Evolutionary conservation across 1,140 invertebrate species (phyloP).

Genomic region (Trigoniulus corallinus): DNA sequence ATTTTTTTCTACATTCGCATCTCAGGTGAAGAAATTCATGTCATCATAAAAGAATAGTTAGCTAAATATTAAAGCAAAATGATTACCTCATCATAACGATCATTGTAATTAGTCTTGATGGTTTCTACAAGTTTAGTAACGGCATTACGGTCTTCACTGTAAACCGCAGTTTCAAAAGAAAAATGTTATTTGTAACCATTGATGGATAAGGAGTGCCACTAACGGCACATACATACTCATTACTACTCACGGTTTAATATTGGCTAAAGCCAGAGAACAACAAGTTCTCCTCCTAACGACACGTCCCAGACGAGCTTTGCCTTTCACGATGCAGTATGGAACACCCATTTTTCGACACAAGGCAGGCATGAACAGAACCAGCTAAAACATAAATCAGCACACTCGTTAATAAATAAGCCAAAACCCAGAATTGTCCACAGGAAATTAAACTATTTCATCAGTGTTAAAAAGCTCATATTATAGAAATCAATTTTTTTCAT

Average conservation of each 20-base stretch:
- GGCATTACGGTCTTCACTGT: constrained; percentile 52
- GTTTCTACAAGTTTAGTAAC: constrained; percentile 85
- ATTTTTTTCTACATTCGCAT: too few relatives aligned
- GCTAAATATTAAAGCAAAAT: neutral
- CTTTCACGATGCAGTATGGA: constrained; percentile 97
- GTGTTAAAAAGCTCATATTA: neutral
- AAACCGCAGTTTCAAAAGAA: constrained; percentile 18
- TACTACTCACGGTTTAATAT: constrained; percentile 37
- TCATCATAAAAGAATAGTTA: neutral
- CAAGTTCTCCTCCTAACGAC: constrained; percentile 87
- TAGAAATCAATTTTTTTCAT: neutral
- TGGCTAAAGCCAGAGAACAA: constrained; percentile 66
- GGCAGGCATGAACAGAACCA: constrained; percentile 92
- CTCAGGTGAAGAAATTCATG: too few relatives aligned
- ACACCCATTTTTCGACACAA: constrained; percentile 99
- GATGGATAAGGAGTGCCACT: too few relatives aligned
- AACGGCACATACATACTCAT: neutral
- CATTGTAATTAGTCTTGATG: constrained; percentile 98
- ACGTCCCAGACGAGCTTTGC: constrained; percentile 84
- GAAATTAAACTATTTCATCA: neutral
- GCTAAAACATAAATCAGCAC: constrained; percentile 38
- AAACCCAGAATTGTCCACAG: neutral
- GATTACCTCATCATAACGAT: constrained; percentile 71
- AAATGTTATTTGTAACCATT: too few relatives aligned
- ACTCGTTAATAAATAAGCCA: neutral